Evolutionary conservation across 2,797 vertebrate species (phyloP).

Genomic region (Rhinogobio ventralis): DNA sequence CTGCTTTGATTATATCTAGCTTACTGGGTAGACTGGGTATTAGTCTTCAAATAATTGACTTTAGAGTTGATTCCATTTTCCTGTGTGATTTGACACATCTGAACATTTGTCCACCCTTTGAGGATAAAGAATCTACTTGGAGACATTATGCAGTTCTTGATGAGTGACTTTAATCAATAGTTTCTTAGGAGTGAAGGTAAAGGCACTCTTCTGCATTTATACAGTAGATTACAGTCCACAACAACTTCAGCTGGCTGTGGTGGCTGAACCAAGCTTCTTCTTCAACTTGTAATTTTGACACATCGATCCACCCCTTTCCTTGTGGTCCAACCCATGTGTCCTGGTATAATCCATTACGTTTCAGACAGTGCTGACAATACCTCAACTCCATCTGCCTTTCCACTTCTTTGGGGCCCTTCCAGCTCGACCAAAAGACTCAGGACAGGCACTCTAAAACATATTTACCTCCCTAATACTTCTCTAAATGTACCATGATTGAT

Average conservation of each 20-base stretch:
- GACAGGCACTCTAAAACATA: constrained; percentile 74
- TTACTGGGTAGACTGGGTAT: not conserved
- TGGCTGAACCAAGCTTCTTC: not conserved
- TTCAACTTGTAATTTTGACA: constrained; percentile 26
- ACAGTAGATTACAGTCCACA: not conserved
- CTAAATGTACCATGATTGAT: constrained; percentile 78
- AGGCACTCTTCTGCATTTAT: not conserved
- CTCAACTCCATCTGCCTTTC: constrained; percentile 78
- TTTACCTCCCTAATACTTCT: constrained; percentile 76
- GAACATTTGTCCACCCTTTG: not conserved
- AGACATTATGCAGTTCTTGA: not conserved
- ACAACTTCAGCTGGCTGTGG: not conserved
- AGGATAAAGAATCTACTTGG: not conserved
- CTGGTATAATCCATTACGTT: constrained; percentile 81
- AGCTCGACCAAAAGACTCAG: constrained; percentile 68
- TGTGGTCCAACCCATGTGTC: constrained; percentile 75
- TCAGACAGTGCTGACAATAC: constrained; percentile 77
- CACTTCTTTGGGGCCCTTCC: constrained; percentile 64
- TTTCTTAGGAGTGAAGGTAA: not conserved
- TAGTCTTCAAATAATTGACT: not conserved
- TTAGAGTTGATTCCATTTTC: not conserved
- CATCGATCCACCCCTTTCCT: constrained; percentile 63
- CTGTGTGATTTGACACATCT: not conserved
- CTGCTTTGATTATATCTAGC: not conserved
- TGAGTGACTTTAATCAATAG: constrained; percentile 23